These are phyloP conservation scores for Pygmarrhopalites habei DNA, from an alignment of 1,140 invertebrate genomes.

Conservation along the genomic window DNA sequence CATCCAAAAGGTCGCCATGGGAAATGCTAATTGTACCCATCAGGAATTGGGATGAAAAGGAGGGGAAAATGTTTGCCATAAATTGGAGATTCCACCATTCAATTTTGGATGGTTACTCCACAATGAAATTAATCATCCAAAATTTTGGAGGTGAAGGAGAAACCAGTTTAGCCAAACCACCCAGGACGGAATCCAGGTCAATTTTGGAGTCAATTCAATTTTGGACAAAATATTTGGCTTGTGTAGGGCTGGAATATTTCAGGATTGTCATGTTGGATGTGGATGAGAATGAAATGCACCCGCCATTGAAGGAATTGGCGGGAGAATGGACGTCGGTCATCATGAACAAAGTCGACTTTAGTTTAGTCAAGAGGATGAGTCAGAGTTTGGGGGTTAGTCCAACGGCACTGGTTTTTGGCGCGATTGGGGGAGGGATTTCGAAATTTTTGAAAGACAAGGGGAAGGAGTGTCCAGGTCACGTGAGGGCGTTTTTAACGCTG, in stretches of 20 bases:
- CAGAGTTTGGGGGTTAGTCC: constrained; percentile 5
- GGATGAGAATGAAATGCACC: constrained; percentile 30
- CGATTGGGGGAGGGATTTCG: constrained; percentile 25
- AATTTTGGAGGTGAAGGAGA: constrained; percentile 16
- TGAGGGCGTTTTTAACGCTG: constrained; percentile 29
- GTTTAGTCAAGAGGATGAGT: neutral
- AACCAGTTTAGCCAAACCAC: too few species aligned
- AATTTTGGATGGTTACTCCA: constrained; percentile 30
- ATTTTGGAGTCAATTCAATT: too few species aligned
- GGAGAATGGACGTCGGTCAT: constrained; percentile 17
- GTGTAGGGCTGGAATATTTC: too few species aligned
- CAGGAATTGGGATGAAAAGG: too few species aligned
- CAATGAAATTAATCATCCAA: constrained; percentile 26
- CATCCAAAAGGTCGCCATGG: too few species aligned
- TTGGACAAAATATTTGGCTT: too few species aligned
- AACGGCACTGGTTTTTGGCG: constrained; percentile 25
- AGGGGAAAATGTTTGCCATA: constrained; percentile 14
- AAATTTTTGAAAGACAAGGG: constrained; percentile 21
- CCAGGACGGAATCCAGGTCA: too few species aligned
- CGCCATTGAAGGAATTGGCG: constrained; percentile 17
- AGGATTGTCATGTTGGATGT: too few species aligned
- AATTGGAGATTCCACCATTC: constrained; percentile 32
- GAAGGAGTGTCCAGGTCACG: constrained; percentile 14
- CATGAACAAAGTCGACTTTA: constrained; percentile 3
- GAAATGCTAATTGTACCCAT: too few species aligned